Evolutionary conservation across 2,797 vertebrate species (phyloP), one percentile per base, ranked within the genome.

Genomic region (Spea hammondii): DNA sequence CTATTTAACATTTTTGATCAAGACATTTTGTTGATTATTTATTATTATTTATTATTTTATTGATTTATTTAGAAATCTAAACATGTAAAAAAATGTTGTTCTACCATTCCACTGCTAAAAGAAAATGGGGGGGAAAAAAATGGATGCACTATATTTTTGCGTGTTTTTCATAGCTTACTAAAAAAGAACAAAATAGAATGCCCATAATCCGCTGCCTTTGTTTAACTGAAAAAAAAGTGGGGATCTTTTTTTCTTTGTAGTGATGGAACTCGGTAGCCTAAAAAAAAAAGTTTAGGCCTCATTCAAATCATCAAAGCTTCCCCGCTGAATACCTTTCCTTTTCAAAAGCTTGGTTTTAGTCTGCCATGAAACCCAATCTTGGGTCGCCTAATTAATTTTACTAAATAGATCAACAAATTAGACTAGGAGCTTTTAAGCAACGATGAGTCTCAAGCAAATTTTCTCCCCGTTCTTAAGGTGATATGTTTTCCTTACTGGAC

Each of bases 291-390:
- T 82, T 59, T 77, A 85, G 83, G 83, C 80, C 77, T 82, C 80
- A 77, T 86, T 85, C 83, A 86, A 77, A 86, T 79, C 87, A 86
- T 90, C 89, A 89, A 91, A 89, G 90, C 80, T 83, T 85, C 82
- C 80, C 83, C 73, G 84, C 84, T 84, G 84, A 86, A 87, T 89
- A 87, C 85, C 84, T 86, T 86, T 85, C 67, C 86, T 84, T 87
- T 89, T 85, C 83, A 85, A 87, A 87, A 88, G 83, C 85, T 66
- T 69, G 85, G 82, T 84, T 88, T 88, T 87, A 87, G 86, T 84
- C 84, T 86, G 83, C 84, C 85, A 86, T 85, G 90, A 89, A 90
- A 91, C 85, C 87, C 88, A 89, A 91, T 88, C 89, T 80, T 69
- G 67, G 79, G 73, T 83, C 77, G 79, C 85, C 87, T 88, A 87